A percentile compares a stretch with the other conserved stretches of the same genome.
These are phyloP conservation scores for Paramuricea clavata DNA, from an alignment of 92 coral and sea anemone genomes.

Conservation along the genomic window DNA sequence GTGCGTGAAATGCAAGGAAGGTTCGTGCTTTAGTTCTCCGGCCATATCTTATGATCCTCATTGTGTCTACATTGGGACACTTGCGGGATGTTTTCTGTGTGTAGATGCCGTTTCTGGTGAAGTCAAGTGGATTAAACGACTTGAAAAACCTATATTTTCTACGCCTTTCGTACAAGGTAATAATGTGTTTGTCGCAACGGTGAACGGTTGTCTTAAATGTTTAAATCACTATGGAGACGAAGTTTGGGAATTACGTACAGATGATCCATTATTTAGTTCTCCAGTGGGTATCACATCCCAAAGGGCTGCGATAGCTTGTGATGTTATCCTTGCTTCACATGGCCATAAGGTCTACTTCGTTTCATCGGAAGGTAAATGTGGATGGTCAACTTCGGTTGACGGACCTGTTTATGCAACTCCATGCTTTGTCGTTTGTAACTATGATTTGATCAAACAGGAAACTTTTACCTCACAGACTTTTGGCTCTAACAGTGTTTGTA, in stretches of 20 bases:
- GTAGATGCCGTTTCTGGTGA: slow-evolving; percentile 61
- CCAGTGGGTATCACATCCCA: slow-evolving; percentile 29
- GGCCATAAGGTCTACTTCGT: slow-evolving; percentile 79
- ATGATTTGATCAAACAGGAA: background rate
- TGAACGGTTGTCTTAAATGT: slow-evolving; percentile 75
- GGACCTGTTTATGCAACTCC: slow-evolving; percentile 88
- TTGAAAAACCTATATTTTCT: slow-evolving; percentile 90
- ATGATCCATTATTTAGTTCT: slow-evolving; percentile 76
- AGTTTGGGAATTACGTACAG: slow-evolving; percentile 75
- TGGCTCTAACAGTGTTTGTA: background rate
- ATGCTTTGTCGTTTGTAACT: slow-evolving; percentile 55
- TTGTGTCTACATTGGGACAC: slow-evolving; percentile 79
- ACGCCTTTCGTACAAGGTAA: slow-evolving; percentile 70
- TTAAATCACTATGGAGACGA: slow-evolving; percentile 68
- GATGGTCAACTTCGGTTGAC: slow-evolving; percentile 79
- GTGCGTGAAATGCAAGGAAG: slow-evolving; percentile 78
- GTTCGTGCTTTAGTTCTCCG: slow-evolving; percentile 95
- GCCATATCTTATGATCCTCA: slow-evolving; percentile 65
- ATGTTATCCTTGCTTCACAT: slow-evolving; percentile 80
- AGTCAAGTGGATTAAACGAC: slow-evolving; percentile 75
- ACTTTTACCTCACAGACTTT: background rate
- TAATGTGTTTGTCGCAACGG: slow-evolving; percentile 80
- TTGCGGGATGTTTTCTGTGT: slow-evolving; percentile 76
- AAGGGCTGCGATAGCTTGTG: background rate
- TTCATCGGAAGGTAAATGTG: slow-evolving; percentile 63